Evolutionary conservation across 2,888 invertebrate species (phyloP).

Genomic region (Rhyacophila evoluta): DNA sequence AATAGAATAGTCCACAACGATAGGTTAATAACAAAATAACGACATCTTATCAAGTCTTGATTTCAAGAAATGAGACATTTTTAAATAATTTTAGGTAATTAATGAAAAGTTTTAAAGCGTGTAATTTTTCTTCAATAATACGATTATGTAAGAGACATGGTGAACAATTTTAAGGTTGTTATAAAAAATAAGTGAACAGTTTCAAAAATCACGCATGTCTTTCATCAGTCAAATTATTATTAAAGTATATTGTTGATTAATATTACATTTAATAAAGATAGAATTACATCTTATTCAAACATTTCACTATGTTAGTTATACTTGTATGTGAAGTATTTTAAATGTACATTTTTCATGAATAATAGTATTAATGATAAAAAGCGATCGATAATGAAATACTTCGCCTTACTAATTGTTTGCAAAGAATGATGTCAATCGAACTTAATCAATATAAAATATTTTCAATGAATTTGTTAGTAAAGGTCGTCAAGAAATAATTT

Average conservation of each 20-base stretch:
- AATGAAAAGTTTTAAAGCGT: slow-evolving; percentile 24
- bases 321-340: background rate
- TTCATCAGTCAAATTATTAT: slow-evolving; percentile 53
- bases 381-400: slow-evolving; percentile 21
- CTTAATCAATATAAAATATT: background rate
- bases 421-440: slow-evolving; percentile 16
- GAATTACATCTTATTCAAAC: slow-evolving; percentile 23
- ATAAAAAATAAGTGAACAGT: slow-evolving; percentile 24
- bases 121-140: slow-evolving; percentile 24
- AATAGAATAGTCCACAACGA: slow-evolving; percentile 19
- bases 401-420: slow-evolving; percentile 17
- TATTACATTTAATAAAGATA: slow-evolving; percentile 40
- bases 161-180: slow-evolving; percentile 19
- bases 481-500: background rate
- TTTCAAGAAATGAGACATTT: slow-evolving; percentile 19
- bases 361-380: slow-evolving; percentile 15
- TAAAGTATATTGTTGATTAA: slow-evolving; percentile 52
- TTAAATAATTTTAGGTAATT: slow-evolving; percentile 12
- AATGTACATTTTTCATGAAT: slow-evolving; percentile 19
- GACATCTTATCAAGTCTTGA: slow-evolving; percentile 20
- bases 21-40: background rate
- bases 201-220: slow-evolving; percentile 53
- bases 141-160: slow-evolving; percentile 8
- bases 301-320: slow-evolving; percentile 25
- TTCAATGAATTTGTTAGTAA: background rate